These are phyloP conservation scores for Fukomys damarensis DNA, from an alignment of 2,113 vertebrate species.

Conservation along the genomic window DNA sequence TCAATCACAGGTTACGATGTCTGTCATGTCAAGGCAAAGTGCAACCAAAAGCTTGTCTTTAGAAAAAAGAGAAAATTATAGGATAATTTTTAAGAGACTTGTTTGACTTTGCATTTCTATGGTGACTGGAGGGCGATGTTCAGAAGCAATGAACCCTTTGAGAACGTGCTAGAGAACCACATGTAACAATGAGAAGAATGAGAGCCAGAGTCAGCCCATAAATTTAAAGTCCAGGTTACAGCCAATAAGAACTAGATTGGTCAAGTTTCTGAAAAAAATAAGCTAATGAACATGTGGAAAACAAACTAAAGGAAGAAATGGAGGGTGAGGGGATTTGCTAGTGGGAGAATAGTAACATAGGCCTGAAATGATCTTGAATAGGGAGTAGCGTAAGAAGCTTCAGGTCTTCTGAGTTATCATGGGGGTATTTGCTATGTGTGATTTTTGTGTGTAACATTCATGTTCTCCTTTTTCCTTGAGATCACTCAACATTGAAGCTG, in stretches of 20 bases:
- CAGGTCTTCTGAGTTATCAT: neutral
- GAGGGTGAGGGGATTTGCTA: neutral
- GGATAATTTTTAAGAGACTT: neutral
- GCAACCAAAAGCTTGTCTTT: constrained; percentile 18
- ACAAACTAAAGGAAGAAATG: rapidly evolving
- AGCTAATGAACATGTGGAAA: neutral
- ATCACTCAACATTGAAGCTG: rapidly evolving
- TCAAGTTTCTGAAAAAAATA: neutral
- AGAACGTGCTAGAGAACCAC: neutral
- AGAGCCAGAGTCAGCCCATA: neutral
- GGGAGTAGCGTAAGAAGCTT: neutral
- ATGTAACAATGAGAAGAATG: neutral
- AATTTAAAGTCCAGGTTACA: neutral
- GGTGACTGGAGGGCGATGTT: neutral
- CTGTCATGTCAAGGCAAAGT: constrained; percentile 44
- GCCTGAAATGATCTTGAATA: neutral
- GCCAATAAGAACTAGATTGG: neutral
- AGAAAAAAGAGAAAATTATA: constrained; percentile 18
- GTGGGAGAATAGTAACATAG: neutral
- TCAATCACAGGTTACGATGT: neutral
- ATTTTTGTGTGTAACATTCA: neutral
- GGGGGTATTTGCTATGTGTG: neutral
- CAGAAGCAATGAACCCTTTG: neutral
- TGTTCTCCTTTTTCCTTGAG: neutral
- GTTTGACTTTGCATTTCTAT: constrained; percentile 17